Conservation (phyloP, 2,888 invertebrate species). For the Andrena flavipes region DNA sequence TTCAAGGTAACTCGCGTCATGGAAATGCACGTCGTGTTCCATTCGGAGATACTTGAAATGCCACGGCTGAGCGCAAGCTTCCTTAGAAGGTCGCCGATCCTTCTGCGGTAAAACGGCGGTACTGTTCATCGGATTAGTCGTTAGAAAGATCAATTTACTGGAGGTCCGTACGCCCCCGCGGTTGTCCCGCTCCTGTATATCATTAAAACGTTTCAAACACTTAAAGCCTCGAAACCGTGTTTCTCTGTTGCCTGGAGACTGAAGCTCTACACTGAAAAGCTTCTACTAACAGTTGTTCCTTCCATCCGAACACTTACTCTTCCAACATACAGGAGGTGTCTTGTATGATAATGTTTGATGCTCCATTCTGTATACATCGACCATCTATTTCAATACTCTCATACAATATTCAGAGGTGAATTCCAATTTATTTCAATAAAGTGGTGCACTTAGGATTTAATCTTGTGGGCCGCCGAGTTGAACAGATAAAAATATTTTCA, state of each 20-base stretch:
- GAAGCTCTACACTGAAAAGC: background rate
- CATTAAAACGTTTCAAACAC: constrained; percentile 52
- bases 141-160: constrained; percentile 61
- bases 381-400: too few relatives aligned
- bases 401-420: too few relatives aligned
- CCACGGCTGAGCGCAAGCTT: constrained; percentile 74
- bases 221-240: constrained; percentile 16
- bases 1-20: constrained; percentile 78
- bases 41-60: constrained; percentile 70
- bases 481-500: too few relatives aligned
- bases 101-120: constrained; percentile 60
- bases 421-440: too few relatives aligned
- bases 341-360: too few relatives aligned
- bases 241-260: constrained; percentile 30
- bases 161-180: constrained; percentile 61
- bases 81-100: constrained; percentile 74
- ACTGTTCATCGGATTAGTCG: constrained; percentile 54
- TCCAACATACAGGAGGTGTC: too few relatives aligned
- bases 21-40: constrained; percentile 71
- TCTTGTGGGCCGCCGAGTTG: too few relatives aligned
- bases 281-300: too few relatives aligned
- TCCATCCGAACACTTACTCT: too few relatives aligned
- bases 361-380: too few relatives aligned
- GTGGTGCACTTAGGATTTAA: too few relatives aligned
- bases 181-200: constrained; percentile 28